Evolutionary conservation across 2,888 invertebrate species (phyloP), one percentile per base, ranked within the genome.

Genomic region (Limulus polyphemus): DNA sequence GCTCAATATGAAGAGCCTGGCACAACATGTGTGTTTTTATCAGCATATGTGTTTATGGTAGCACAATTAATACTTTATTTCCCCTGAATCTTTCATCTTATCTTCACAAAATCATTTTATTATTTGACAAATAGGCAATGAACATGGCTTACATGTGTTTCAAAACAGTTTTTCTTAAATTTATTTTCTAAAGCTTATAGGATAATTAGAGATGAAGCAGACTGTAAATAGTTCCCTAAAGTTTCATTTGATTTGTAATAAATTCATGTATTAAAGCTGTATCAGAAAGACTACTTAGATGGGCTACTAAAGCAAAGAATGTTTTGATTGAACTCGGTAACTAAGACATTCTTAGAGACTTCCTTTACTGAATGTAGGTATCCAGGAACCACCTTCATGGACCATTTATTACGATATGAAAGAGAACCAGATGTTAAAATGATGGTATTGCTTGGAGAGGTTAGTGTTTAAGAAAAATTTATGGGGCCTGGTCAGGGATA

Each of bases 351-450:
- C 11, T 13, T 51, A 10, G 10, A 51, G 14, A 16, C 32, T n/a
- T 3, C 17, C 52, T 59, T 47, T 50, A 55, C 47, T 60, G n/a
- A 55, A 61, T 70, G 10, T 69, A 82, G 92, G 50, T 99, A 99
- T 77, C 98, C 99, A 0, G 98, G 97, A 17, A 94, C 95, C 60
- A 95, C 93, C 0, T 99, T 98, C 79, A 90, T 97, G 82, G 97
- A 99, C 77, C 98, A 99, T 74, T 84, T 99, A 66, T 77, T 93
- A 75, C 86, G 98, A 75, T 89, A 81, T 72, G 81, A 84, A 71
- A 78, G 77, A 64, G 82, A 84, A 69, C 81, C 81, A 16, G 77
- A 81, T 62, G 88, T 93, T 2, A 98, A 98, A 76, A 87, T 99
- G 84, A 85, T 99, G 70, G 90, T 99, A 0, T 79, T 99, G 0